Evolutionary conservation across 2,888 invertebrate species (phyloP), one percentile per base, ranked within the genome.

Genomic region (Tetragonisca angustula): DNA sequence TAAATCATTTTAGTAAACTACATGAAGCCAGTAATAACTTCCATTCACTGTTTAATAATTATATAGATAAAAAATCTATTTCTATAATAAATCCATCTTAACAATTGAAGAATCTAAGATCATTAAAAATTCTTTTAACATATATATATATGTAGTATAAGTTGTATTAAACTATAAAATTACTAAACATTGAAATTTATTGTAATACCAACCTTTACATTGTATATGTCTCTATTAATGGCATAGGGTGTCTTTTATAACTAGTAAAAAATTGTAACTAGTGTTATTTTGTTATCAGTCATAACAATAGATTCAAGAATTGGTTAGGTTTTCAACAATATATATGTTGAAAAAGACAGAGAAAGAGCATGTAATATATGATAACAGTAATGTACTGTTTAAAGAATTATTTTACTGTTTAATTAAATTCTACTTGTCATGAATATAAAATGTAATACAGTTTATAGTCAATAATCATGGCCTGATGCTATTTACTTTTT

Each of bases 1-100:
- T 83, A 83, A 50, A 50, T 74, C 64, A 70, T 83, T 76, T 81
- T 52, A 81, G 69, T 81, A 72, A 82, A 82, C 32, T 81, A 43
- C 11, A 43, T 43, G 11, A 43, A 9, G n/a, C n/a, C n/a, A n/a
- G 32, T 74, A 15, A 27, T 17, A 17, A 36, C n/a, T n/a, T n/a
- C n/a, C n/a, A n/a, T 43, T 59, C 9, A 43, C 11, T 24, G 15
- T 21, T 43, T 21, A 27, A 52, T 2, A 24, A 50, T 52, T 27
- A 61, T 27, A 15, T 15, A 61, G 27, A 17, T 27, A 27, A 27
- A 4, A 59, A 24, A 15, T 43, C 36, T 43, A 43, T 43, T 24
- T 43, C 9, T 43, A 43, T 43, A 9, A 59, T 24, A 59, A 59
- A 24, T 59, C 4, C 5, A 13, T 59, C 13, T 59, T 59, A 24